phyloP scores from a whole-genome alignment of 2,797 vertebrate species.

The Apogon hyalosoma region DNA sequence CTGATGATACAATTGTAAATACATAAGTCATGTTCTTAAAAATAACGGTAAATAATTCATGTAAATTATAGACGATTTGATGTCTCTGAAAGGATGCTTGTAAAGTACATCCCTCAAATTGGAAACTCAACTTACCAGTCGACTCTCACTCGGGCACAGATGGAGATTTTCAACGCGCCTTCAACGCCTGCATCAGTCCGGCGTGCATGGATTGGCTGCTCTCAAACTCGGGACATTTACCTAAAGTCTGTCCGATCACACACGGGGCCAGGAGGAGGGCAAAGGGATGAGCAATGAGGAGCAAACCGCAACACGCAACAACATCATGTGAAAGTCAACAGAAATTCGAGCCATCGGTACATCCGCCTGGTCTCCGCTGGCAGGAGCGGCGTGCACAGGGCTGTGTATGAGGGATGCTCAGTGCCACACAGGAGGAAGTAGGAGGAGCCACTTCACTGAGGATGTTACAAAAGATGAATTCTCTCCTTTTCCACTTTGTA shows the following conservation, averaged over 20 bases:
- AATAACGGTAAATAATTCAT: no score
- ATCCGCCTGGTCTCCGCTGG: slow-evolving; percentile 38
- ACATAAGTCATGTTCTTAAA: no score
- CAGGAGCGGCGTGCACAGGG: slow-evolving; percentile 36
- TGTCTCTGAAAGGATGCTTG: neutral
- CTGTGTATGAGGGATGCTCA: slow-evolving; percentile 54
- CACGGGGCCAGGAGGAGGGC: slow-evolving; percentile 16
- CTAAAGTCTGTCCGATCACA: slow-evolving; percentile 33
- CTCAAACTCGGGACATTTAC: slow-evolving; percentile 40
- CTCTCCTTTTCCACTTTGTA: no score
- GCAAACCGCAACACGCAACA: slow-evolving; percentile 31
- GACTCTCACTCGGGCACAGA: slow-evolving; percentile 43
- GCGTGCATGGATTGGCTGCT: slow-evolving; percentile 28
- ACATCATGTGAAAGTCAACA: slow-evolving; percentile 56
- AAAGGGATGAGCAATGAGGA: slow-evolving; percentile 19
- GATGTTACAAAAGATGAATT: neutral
- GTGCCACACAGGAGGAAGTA: slow-evolving; percentile 53
- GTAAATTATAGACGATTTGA: no score
- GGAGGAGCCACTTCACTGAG: slow-evolving; percentile 23
- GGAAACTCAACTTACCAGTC: slow-evolving; percentile 73
- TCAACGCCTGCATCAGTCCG: slow-evolving; percentile 42
- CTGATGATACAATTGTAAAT: slow-evolving; percentile 1
- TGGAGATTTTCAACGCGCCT: slow-evolving; percentile 54
- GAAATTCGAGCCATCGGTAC: slow-evolving; percentile 58
- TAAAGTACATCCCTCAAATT: slow-evolving; percentile 32